phyloP scores from a whole-genome alignment of 2,797 vertebrate species.

The Channallabes apus region DNA sequence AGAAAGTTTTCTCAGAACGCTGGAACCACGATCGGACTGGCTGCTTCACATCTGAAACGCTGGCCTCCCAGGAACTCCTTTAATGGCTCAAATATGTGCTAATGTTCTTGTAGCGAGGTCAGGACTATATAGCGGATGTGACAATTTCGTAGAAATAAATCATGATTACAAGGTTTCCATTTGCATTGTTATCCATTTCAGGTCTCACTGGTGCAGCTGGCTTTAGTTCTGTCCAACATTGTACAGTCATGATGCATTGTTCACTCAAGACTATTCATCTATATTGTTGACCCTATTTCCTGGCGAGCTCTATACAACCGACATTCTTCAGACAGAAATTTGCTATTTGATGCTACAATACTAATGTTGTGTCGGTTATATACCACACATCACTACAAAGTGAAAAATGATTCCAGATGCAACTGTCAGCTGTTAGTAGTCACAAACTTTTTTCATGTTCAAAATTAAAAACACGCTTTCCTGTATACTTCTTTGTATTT shows the following conservation, averaged over 20 bases:
- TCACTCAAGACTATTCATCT: background rate
- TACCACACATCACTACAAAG: background rate
- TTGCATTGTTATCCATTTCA: background rate
- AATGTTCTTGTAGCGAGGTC: too few relatives aligned
- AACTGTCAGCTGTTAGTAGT: background rate
- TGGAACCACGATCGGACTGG: too few relatives aligned
- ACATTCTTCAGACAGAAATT: background rate
- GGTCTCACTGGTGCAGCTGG: background rate
- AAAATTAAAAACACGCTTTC: background rate
- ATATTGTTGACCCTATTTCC: background rate
- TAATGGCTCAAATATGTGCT: too few relatives aligned
- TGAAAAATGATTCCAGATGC: background rate
- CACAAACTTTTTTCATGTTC: background rate
- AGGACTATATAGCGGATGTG: too few relatives aligned
- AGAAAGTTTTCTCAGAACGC: too few relatives aligned
- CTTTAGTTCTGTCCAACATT: background rate
- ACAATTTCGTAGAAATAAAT: background rate
- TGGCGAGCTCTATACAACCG: background rate
- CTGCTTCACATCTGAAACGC: too few relatives aligned
- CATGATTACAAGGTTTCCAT: background rate
- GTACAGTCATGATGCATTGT: background rate
- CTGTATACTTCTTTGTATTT: background rate
- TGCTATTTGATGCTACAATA: background rate
- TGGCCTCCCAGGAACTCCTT: too few relatives aligned
- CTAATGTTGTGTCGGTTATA: background rate